Conservation (phyloP, 1,140 invertebrate genomes). For the Zaprionus inermis region DNA sequence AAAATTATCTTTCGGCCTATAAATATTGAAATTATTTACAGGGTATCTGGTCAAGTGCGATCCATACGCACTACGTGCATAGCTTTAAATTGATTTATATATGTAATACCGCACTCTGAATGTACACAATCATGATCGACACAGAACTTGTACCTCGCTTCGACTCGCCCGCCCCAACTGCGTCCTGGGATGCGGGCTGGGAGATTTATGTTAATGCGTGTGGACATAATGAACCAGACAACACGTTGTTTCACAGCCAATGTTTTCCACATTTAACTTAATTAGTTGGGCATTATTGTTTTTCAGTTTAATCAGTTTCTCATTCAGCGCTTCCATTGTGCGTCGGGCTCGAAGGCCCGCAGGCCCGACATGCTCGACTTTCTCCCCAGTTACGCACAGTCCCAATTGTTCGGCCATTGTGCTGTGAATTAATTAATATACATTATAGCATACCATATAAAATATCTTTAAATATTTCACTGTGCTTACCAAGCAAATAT, state of each 20-base stretch:
- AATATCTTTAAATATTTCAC: background rate
- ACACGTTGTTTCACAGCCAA: conserved; percentile 6
- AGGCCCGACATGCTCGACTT: background rate
- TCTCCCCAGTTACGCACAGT: background rate
- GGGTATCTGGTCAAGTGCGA: background rate
- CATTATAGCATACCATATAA: conserved; percentile 3
- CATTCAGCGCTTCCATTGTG: conserved; percentile 4
- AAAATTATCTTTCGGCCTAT: no score
- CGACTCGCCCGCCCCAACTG: no score
- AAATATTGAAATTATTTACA: background rate
- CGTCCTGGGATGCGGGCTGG: background rate
- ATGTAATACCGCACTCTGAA: background rate
- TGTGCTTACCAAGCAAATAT: background rate
- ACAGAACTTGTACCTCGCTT: background rate
- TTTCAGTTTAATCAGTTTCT: conserved; percentile 7
- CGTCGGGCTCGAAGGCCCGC: background rate
- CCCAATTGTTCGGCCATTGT: conserved; percentile 4
- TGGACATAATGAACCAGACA: conserved; percentile 7
- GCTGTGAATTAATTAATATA: conserved; percentile 4
- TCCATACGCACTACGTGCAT: background rate
- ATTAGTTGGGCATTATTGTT: conserved; percentile 5
- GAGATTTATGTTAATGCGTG: conserved; percentile 7
- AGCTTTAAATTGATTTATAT: conserved; percentile 2
- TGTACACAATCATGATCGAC: conserved; percentile 2
- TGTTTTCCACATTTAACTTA: conserved; percentile 7